Conservation (phyloP, 2,113 vertebrate species). For the Xiphias gladius region DNA sequence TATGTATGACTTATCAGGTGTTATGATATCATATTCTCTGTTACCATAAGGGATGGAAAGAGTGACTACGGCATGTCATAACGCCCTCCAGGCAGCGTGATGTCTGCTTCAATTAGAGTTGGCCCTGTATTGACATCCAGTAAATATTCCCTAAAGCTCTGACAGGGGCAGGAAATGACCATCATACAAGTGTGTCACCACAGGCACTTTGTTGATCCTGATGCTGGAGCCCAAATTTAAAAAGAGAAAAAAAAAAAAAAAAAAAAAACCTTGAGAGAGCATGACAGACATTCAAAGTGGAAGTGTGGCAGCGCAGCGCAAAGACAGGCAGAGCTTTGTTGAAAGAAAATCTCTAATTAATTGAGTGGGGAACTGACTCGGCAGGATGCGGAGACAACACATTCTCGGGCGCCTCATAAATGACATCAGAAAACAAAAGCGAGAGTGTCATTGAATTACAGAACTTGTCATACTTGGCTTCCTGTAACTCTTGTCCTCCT, state of each 20-base stretch:
- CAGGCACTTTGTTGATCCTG: slow-evolving; percentile 58
- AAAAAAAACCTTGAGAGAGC: slow-evolving; percentile 41
- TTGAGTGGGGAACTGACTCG: slow-evolving; percentile 48
- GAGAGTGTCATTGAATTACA: slow-evolving; percentile 40
- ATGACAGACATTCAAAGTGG: slow-evolving; percentile 58
- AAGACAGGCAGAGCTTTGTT: slow-evolving; percentile 23
- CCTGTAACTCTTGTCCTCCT: slow-evolving; percentile 37
- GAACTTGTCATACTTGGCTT: slow-evolving; percentile 48
- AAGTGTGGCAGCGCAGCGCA: slow-evolving; percentile 35
- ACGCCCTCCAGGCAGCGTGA: slow-evolving; percentile 53
- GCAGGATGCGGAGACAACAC: slow-evolving; percentile 39
- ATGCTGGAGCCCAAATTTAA: slow-evolving; percentile 37
- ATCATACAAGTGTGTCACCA: slow-evolving; percentile 57
- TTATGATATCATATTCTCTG: background rate
- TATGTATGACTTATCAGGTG: background rate
- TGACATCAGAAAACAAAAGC: slow-evolving; percentile 47
- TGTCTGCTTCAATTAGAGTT: slow-evolving; percentile 68
- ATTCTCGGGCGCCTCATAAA: slow-evolving; percentile 40
- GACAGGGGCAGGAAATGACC: slow-evolving; percentile 65
- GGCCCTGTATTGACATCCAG: slow-evolving; percentile 44
- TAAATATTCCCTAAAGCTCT: slow-evolving; percentile 52
- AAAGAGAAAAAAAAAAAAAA: background rate
- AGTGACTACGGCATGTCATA: slow-evolving; percentile 39
- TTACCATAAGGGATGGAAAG: slow-evolving; percentile 32
- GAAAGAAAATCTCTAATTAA: slow-evolving; percentile 62